phyloP scores from a whole-genome alignment of 2,797 vertebrate species.

The Merluccius polli region DNA sequence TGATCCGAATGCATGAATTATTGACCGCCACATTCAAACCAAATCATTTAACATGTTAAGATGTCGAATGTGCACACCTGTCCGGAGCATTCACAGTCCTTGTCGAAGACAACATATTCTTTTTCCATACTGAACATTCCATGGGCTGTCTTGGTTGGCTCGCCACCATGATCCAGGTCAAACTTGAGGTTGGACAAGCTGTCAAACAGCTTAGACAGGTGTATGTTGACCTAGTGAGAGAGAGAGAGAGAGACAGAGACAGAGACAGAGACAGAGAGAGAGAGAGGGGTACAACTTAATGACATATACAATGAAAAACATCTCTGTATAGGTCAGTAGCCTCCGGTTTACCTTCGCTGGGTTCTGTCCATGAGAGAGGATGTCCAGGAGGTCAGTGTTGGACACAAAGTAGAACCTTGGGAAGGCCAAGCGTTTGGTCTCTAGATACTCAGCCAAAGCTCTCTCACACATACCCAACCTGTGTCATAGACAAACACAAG shows the following conservation, averaged over 20 bases:
- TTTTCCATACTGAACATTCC: constrained; percentile 97
- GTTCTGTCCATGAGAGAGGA: constrained; percentile 90
- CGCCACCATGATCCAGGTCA: constrained; percentile 63
- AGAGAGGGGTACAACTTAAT: too few species aligned
- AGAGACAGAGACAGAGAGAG: too few species aligned
- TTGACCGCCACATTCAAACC: too few species aligned
- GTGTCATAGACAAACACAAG: constrained; percentile 26
- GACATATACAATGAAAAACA: too few species aligned
- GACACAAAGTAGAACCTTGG: constrained; percentile 98
- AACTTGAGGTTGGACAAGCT: constrained; percentile 87
- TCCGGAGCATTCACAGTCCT: constrained; percentile 86
- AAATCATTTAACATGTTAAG: too few species aligned
- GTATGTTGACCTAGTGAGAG: constrained; percentile 78
- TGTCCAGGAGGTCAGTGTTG: constrained; percentile 93
- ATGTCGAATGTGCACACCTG: constrained; percentile 71
- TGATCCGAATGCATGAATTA: too few species aligned
- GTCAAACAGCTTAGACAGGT: constrained; percentile 95
- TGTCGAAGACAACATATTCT: constrained; percentile 86
- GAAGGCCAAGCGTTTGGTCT: constrained; percentile 91
- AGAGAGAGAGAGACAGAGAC: too few species aligned
- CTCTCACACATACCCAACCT: constrained; percentile 93
- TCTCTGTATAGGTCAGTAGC: too few species aligned
- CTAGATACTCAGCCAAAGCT: constrained; percentile 90
- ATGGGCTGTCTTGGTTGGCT: constrained; percentile 69
- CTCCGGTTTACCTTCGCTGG: constrained; percentile 79